These are phyloP conservation scores for Tupaia tana DNA, from an alignment of 2,113 vertebrate genomes.

Conservation along the genomic window DNA sequence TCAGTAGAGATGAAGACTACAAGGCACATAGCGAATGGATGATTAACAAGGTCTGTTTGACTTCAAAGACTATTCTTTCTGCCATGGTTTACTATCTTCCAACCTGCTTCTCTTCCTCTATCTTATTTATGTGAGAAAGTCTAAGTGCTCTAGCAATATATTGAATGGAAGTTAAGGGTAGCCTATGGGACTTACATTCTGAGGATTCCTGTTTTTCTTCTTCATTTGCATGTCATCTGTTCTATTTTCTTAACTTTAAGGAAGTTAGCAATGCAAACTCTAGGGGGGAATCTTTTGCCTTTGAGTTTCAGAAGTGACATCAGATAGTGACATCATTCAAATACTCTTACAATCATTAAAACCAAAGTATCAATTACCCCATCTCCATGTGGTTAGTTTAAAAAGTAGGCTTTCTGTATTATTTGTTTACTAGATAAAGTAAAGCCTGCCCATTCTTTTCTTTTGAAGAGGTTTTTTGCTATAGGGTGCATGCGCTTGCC, in stretches of 20 bases:
- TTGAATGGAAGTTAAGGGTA: background rate
- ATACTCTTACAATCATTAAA: background rate
- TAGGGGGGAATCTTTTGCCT: background rate
- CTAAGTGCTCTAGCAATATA: background rate
- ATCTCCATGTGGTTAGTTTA: background rate
- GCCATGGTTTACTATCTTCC: background rate
- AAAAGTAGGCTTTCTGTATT: background rate
- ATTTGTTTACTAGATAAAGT: background rate
- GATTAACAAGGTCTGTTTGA: background rate
- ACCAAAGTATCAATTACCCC: background rate
- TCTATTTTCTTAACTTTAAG: slow-evolving; percentile 12
- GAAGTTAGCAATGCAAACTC: background rate
- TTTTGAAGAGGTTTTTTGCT: too few relatives aligned
- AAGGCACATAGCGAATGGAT: background rate
- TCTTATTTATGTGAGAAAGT: background rate
- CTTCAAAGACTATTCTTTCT: background rate
- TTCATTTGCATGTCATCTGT: background rate
- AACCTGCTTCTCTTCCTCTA: background rate
- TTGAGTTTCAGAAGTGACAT: slow-evolving; percentile 27
- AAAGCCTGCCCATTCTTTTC: background rate
- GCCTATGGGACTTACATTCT: background rate
- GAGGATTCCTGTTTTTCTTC: background rate
- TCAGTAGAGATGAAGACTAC: background rate
- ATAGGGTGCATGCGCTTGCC: too few relatives aligned
- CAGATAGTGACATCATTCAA: background rate